Conservation (phyloP, 2,113 vertebrate genomes). For the Theristicus caerulescens region DNA sequence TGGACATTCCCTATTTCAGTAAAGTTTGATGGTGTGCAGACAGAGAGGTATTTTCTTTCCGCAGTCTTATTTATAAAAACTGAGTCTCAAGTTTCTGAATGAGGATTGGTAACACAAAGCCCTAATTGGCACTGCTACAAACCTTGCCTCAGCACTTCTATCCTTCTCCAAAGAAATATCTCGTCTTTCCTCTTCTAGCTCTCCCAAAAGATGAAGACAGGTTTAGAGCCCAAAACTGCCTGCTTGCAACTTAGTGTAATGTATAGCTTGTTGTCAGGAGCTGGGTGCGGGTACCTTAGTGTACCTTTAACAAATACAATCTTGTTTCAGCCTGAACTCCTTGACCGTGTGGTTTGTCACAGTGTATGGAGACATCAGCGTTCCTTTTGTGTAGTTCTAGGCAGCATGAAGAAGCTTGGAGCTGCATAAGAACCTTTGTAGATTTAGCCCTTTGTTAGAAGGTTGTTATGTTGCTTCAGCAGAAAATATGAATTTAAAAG, state of each 20-base stretch:
- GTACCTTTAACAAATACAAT: background rate
- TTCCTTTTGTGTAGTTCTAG: background rate
- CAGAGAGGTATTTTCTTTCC: background rate
- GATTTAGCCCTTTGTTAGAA: background rate
- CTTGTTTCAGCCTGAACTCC: background rate
- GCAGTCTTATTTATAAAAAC: background rate
- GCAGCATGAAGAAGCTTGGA: background rate
- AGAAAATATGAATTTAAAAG: background rate
- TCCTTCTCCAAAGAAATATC: background rate
- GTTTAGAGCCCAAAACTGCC: background rate
- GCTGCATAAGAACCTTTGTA: background rate
- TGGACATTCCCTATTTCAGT: background rate
- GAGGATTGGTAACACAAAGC: background rate
- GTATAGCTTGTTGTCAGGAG: background rate
- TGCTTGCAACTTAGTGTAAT: background rate
- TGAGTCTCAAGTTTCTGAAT: background rate
- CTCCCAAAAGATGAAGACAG: background rate
- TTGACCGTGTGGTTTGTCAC: background rate
- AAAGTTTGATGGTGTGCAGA: background rate
- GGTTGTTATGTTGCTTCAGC: background rate
- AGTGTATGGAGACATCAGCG: accelerated
- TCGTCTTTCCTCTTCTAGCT: background rate
- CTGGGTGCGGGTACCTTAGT: background rate
- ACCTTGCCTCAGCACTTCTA: background rate
- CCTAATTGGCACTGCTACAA: background rate